These are phyloP conservation scores for Otus sunia DNA, from an alignment of 2,113 vertebrate genomes.

Conservation along the genomic window DNA sequence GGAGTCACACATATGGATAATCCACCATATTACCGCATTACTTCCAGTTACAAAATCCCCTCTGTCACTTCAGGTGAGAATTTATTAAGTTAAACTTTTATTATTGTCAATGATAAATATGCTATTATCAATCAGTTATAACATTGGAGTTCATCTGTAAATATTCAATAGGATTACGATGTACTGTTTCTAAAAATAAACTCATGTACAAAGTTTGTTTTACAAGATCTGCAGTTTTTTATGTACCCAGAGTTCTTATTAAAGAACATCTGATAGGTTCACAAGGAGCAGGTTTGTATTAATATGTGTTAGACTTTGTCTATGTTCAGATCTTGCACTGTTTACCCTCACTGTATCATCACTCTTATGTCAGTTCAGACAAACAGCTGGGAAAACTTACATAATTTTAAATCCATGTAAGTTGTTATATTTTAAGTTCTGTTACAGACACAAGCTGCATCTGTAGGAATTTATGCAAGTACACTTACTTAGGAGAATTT, in stretches of 20 bases:
- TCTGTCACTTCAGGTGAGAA: slow-evolving; percentile 95
- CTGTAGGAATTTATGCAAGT: not conserved
- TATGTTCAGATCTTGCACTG: not conserved
- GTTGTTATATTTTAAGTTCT: not conserved
- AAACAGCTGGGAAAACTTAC: not conserved
- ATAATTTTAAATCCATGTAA: not conserved
- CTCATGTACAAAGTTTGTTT: not conserved
- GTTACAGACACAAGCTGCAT: not conserved
- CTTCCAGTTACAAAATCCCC: slow-evolving; percentile 95
- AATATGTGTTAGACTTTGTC: not conserved
- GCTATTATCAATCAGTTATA: not conserved
- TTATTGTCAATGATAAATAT: not conserved
- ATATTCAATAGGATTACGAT: not conserved
- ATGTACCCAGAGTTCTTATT: not conserved
- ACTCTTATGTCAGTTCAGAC: not conserved
- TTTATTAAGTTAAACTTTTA: not conserved
- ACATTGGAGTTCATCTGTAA: not conserved
- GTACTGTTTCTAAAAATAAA: not conserved
- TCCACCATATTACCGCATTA: slow-evolving; percentile 95
- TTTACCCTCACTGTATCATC: not conserved
- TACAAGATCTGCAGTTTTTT: not conserved
- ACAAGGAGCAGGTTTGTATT: not conserved
- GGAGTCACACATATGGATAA: slow-evolving; percentile 98
- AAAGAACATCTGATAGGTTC: not conserved
- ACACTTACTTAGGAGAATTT: not conserved